Evolutionary conservation across 92 coral and sea anemone genomes (phyloP), one percentile per base, ranked within the genome.

Genomic region (Epizoanthus ramosus): DNA sequence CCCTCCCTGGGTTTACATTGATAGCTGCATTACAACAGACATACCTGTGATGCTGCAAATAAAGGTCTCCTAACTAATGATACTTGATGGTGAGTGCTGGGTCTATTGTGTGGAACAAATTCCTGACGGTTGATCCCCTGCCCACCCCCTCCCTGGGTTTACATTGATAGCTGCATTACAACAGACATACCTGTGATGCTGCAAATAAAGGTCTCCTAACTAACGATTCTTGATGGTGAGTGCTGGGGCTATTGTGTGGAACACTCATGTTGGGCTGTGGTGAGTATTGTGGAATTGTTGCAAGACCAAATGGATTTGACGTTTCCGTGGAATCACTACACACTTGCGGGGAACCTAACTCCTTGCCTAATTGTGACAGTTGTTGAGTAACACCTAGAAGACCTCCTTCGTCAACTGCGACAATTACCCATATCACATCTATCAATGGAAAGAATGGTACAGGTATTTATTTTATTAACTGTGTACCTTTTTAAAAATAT

Each of bases 351-450:
- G 92, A 88, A 25, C 85, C 84, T 81, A 92, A 85, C 53, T 92
- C 98, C 64, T 92, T 93, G 54, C 99, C 99, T 16, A 97, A 81
- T 70, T 93, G 89, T 16, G 99, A 97, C 85, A 97, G 79, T 79
- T 97, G 99, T 60, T 97, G 99, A 16, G 99, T 97, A 4, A 97
- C 89, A 43, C 98, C 97, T 23, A 97, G 86, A 31, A 97, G 85
- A 12, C 99, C 99, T 21, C 92, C 94, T 85, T 93, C 97, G 19
- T 92, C 95, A 7, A 97, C 99, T 63, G 93, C 85, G 1, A 97
- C 74, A 67, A 97, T 97, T 21, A 97, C 99, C 99, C 99, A 97
- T 54, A 97, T 97, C 13, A 94, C 94, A 92, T 97, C 99, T 96
- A 80, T 35, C 88, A 58, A 37, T 37, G 43, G 6, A 66, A 14